Conservation (phyloP, 2,888 invertebrate genomes). For the Arrhopalites spinosus region DNA sequence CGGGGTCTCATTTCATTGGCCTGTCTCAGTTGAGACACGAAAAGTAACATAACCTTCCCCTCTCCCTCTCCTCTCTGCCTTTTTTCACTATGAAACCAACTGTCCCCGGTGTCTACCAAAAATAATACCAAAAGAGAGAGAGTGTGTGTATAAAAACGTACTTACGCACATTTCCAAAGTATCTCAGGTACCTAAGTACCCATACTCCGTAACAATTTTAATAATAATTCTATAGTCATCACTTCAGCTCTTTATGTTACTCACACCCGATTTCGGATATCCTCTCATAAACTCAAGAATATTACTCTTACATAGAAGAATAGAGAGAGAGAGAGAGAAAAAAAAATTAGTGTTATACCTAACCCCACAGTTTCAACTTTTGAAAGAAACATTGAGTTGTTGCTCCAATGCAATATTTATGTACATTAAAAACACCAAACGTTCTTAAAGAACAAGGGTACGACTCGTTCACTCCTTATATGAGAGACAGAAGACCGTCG, state of each 20-base stretch:
- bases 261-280: slow-evolving; percentile 35
- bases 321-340: neutral
- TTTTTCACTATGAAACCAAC: too few species aligned
- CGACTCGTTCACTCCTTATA: slow-evolving; percentile 24
- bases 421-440: neutral
- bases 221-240: slow-evolving; percentile 13
- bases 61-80: too few species aligned
- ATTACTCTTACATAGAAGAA: slow-evolving; percentile 1
- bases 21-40: too few species aligned
- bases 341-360: neutral
- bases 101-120: too few species aligned
- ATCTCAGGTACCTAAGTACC: slow-evolving; percentile 1
- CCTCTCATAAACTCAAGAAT: slow-evolving; percentile 24
- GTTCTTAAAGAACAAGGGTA: slow-evolving; percentile 26
- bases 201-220: neutral
- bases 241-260: slow-evolving; percentile 26
- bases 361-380: neutral
- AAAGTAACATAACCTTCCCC: too few species aligned
- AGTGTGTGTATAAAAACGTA: too few species aligned
- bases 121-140: too few species aligned
- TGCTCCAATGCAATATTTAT: neutral
- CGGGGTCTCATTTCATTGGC: too few species aligned
- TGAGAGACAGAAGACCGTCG: neutral
- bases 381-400: neutral
- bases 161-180: too few species aligned